Conservation (phyloP, 2,113 vertebrate species). For the Oxygymnocypris stewartii region DNA sequence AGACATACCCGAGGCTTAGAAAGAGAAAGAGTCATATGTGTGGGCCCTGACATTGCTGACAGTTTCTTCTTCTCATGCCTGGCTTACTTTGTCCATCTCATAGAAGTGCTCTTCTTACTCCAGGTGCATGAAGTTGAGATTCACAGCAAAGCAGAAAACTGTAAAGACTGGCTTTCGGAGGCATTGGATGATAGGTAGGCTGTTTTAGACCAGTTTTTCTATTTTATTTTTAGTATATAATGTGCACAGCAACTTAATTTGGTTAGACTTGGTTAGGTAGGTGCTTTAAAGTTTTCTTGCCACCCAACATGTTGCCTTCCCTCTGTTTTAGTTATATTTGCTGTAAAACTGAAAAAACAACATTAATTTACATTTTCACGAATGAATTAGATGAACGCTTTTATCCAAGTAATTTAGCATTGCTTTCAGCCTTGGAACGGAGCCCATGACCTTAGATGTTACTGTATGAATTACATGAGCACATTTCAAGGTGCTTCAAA, state of each 20-base stretch:
- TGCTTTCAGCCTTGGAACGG: neutral
- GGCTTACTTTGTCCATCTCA: neutral
- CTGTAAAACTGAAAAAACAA: neutral
- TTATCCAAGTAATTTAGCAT: neutral
- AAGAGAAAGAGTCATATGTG: conserved; percentile 59
- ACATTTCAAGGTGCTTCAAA: neutral
- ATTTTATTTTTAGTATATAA: neutral
- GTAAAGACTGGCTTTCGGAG: neutral
- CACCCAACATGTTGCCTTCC: neutral
- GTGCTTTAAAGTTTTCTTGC: neutral
- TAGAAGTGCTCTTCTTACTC: neutral
- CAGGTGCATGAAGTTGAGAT: neutral
- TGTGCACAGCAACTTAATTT: neutral
- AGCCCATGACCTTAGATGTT: neutral
- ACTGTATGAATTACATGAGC: neutral
- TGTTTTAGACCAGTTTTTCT: neutral
- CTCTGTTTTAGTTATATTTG: neutral
- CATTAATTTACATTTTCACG: neutral
- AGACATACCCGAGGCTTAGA: conserved; percentile 71
- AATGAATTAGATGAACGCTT: neutral
- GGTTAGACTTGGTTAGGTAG: neutral
- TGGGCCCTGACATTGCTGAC: conserved; percentile 14
- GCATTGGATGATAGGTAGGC: neutral
- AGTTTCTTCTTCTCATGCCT: neutral
- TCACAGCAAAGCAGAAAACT: neutral